phyloP scores from a whole-genome alignment of 1,140 invertebrate genomes.

The Trichogramma pretiosum region DNA sequence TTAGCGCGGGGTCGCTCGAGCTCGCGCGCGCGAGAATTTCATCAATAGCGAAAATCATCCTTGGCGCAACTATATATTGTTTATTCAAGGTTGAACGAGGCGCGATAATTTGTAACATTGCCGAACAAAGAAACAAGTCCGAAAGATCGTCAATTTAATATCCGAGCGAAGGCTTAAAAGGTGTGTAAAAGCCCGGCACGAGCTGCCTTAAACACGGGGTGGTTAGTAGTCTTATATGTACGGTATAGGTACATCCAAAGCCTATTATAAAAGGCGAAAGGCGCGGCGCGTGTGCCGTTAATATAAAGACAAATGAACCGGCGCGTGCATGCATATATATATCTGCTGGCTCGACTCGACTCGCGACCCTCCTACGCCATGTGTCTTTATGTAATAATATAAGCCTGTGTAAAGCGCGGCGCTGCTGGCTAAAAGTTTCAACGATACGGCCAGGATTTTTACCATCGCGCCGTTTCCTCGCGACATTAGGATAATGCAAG shows the following conservation, averaged over 20 bases:
- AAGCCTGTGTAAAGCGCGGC: too few species aligned
- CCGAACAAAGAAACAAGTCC: conserved; percentile 1
- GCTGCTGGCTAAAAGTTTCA: conserved; percentile 10
- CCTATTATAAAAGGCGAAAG: conserved; percentile 13
- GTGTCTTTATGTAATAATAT: conserved; percentile 38
- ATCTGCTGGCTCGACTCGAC: neutral
- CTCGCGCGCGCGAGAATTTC: too few species aligned
- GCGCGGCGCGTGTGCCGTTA: conserved; percentile 31
- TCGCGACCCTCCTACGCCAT: conserved; percentile 29
- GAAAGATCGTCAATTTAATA: conserved; percentile 2
- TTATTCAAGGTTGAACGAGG: too few species aligned
- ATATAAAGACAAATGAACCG: conserved; percentile 46
- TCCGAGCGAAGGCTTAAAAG: neutral
- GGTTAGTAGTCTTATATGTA: too few species aligned
- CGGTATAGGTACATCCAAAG: too few species aligned
- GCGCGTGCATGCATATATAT: too few species aligned
- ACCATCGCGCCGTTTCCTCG: neutral
- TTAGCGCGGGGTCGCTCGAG: too few species aligned
- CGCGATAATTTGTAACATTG: too few species aligned
- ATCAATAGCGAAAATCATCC: too few species aligned
- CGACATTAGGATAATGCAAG: too few species aligned
- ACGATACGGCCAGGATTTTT: conserved; percentile 6
- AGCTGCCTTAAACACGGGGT: neutral
- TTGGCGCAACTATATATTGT: too few species aligned
- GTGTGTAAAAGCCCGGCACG: neutral